Conservation (phyloP, 1,140 invertebrate species). For the Portunus trituberculatus region DNA sequence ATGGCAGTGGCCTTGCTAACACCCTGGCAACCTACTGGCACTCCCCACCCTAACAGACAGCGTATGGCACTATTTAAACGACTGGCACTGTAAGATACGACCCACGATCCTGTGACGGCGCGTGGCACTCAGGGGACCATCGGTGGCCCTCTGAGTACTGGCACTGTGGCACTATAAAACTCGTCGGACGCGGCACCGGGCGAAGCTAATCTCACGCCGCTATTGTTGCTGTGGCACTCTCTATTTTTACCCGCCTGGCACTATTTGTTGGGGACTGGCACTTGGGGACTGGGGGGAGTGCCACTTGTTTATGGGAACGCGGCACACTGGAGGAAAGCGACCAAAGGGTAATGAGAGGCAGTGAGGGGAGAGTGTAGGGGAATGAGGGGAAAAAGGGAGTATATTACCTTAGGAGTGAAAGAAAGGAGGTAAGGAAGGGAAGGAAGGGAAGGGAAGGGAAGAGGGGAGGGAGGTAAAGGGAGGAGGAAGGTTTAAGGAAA, state of each 20-base stretch:
- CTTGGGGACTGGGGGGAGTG: background rate
- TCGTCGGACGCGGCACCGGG: background rate
- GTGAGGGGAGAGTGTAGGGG: background rate
- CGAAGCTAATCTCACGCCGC: background rate
- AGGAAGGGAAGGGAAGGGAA: background rate
- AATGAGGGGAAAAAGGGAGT: background rate
- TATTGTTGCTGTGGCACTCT: background rate
- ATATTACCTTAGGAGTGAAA: background rate
- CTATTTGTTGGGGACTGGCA: slow-evolving; percentile 4
- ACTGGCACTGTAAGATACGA: background rate
- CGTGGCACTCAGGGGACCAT: background rate
- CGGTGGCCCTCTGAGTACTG: slow-evolving; percentile 28
- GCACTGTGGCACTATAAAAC: background rate
- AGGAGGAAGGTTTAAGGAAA: background rate
- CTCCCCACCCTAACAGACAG: no score
- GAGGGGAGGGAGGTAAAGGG: background rate
- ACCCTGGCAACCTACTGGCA: background rate
- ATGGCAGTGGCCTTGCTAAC: background rate
- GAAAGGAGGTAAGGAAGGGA: background rate
- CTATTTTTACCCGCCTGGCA: background rate
- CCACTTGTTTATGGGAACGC: background rate
- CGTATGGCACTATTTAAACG: no score
- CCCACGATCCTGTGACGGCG: background rate
- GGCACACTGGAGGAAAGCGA: background rate
- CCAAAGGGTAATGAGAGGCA: background rate